Percentiles rank a stretch among this genome's conserved stretches.
These are phyloP conservation scores for Eremobia ochroleuca DNA, from an alignment of 2,888 invertebrate species.

Conservation along the genomic window DNA sequence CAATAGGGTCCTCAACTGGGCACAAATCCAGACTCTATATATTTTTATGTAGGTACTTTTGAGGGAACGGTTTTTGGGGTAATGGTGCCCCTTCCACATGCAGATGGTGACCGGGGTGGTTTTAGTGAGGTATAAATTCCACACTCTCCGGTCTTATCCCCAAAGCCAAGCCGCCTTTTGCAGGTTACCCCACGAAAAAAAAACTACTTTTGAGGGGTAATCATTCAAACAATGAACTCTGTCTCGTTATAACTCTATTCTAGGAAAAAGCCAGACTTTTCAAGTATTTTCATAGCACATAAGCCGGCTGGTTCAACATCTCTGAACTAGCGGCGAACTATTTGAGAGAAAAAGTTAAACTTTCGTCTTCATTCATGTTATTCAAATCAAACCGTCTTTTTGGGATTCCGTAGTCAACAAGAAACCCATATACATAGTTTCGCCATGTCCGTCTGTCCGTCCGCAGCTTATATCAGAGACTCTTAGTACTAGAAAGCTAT, in stretches of 20 bases:
- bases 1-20: fast-evolving
- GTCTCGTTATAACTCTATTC: background rate
- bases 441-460: too few relatives aligned
- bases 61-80: too few relatives aligned
- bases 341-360: conserved; percentile 27
- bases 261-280: background rate
- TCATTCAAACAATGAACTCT: background rate
- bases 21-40: background rate
- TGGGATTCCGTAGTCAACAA: too few relatives aligned
- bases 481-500: too few relatives aligned
- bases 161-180: too few relatives aligned
- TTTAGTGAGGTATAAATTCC: background rate
- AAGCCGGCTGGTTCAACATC: background rate
- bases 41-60: background rate
- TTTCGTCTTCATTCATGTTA: conserved; percentile 38
- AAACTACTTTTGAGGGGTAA: background rate
- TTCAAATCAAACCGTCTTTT: conserved; percentile 30
- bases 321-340: conserved; percentile 12
- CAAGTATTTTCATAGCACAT: background rate
- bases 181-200: too few relatives aligned
- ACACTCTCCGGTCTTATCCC: background rate
- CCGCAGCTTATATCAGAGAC: too few relatives aligned
- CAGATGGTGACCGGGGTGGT: background rate
- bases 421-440: too few relatives aligned
- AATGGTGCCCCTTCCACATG: background rate